phyloP scores from a whole-genome alignment of 2,888 invertebrate species.

The Erannis defoliaria region DNA sequence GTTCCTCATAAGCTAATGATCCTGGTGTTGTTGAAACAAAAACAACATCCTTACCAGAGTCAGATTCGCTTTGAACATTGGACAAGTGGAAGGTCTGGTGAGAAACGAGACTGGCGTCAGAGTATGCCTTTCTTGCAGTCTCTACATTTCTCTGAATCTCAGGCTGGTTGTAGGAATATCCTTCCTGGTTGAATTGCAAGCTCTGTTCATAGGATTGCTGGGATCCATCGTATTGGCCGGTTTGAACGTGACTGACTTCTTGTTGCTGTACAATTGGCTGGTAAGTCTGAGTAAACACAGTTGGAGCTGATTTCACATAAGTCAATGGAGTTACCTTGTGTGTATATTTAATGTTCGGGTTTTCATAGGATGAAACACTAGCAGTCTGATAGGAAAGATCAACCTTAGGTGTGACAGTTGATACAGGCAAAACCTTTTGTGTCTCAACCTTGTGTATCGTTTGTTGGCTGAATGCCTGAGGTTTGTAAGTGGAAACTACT shows the following conservation, averaged over 20 bases:
- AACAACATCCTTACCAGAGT: slow-evolving; percentile 62
- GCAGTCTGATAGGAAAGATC: slow-evolving; percentile 62
- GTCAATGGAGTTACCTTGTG: slow-evolving; percentile 64
- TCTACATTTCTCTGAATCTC: slow-evolving; percentile 74
- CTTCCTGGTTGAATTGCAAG: slow-evolving; percentile 58
- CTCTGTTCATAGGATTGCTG: slow-evolving; percentile 60
- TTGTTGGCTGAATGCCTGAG: slow-evolving; percentile 72
- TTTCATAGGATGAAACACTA: slow-evolving; percentile 60
- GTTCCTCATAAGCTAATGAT: slow-evolving; percentile 72
- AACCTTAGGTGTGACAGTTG: slow-evolving; percentile 60
- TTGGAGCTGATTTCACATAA: slow-evolving; percentile 65
- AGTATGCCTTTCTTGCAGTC: slow-evolving; percentile 63
- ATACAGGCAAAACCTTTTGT: slow-evolving; percentile 60
- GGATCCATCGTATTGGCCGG: slow-evolving; percentile 59
- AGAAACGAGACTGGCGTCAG: slow-evolving; percentile 76
- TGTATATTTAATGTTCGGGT: slow-evolving; percentile 69
- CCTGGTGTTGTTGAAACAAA: slow-evolving; percentile 76
- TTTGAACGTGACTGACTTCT: slow-evolving; percentile 64
- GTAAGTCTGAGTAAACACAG: slow-evolving; percentile 68
- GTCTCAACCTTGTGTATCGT: slow-evolving; percentile 69
- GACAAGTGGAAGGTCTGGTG: slow-evolving; percentile 74
- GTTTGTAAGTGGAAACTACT: slow-evolving; percentile 65
- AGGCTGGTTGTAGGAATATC: slow-evolving; percentile 73
- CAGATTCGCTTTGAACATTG: slow-evolving; percentile 50
- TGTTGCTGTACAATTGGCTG: slow-evolving; percentile 68